Evolutionary conservation across 2,888 invertebrate genomes (phyloP), one percentile per base, ranked within the genome.

Genomic region (Neoaliturus tenellus): DNA sequence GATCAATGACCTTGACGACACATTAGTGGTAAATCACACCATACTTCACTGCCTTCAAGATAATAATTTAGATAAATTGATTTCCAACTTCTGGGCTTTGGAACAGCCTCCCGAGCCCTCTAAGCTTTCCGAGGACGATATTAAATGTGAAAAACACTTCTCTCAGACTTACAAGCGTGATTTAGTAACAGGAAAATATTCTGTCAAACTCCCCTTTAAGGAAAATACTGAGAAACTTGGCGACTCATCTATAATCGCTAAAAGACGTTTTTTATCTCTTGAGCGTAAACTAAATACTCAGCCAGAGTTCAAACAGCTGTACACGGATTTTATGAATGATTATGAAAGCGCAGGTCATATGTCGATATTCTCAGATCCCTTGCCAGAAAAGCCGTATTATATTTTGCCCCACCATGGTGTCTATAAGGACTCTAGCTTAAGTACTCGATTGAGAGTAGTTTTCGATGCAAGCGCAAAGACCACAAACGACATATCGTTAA

Each of bases 1-100:
- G 6, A 39, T 6, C 71, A 71, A 39, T 71, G 71, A 71, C n/a
- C 17, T 35, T 10, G n/a, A 71, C 6, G 39, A 35, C n/a, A 71
- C 71, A 35, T 4, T 71, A 35, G 17, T 23, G 31, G 71, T 71
- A 71, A 71, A 71, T 71, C 71, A 35, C 71, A 71, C 33, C 39
- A 71, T 67, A 23, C 67, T 67, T 23, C 67, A 67, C 17, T 67
- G 25, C 25, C 5, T 10, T 20, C 55, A 55, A 55, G 55, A 55
- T 5, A n/a, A 55, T n/a, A 55, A 55, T n/a, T 23, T 55, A n/a
- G n/a, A n/a, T n/a, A n/a, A n/a, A n/a, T n/a, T n/a, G n/a, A n/a
- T n/a, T n/a, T n/a, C n/a, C n/a, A n/a, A n/a, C n/a, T n/a, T n/a
- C n/a, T n/a, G n/a, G n/a, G n/a, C n/a, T n/a, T n/a, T n/a, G n/a